These are phyloP conservation scores for Sebastolobus alascanus DNA, from an alignment of 2,797 vertebrate genomes.

Conservation along the genomic window DNA sequence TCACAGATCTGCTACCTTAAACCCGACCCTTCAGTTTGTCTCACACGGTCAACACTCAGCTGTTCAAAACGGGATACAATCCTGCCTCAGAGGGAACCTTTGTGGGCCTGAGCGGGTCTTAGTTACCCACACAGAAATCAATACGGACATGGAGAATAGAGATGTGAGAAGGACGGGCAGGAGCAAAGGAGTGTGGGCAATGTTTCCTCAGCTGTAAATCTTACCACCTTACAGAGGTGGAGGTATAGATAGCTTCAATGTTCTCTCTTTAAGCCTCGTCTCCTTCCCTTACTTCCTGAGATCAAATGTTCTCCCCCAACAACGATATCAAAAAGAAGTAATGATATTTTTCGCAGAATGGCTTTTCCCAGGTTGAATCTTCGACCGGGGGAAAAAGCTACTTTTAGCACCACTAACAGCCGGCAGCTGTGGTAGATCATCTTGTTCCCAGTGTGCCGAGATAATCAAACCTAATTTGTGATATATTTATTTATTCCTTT, in stretches of 20 bases:
- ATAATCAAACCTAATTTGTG: constrained; percentile 35
- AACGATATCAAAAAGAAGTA: constrained; percentile 25
- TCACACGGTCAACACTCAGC: constrained; percentile 8
- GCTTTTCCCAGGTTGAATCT: constrained; percentile 21
- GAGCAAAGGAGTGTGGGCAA: constrained; percentile 50
- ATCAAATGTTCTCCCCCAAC: constrained; percentile 26
- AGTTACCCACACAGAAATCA: constrained; percentile 74
- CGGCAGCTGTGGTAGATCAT: constrained; percentile 6
- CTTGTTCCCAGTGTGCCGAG: constrained; percentile 12
- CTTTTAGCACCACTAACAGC: constrained; percentile 15
- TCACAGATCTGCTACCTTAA: constrained; percentile 13
- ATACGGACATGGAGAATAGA: constrained; percentile 57
- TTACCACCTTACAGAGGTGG: constrained; percentile 32
- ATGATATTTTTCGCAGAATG: constrained; percentile 29
- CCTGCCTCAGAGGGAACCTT: constrained; percentile 29
- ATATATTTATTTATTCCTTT: constrained; percentile 49
- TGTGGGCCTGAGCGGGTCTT: constrained; percentile 38
- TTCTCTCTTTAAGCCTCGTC: not conserved
- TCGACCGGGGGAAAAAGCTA: not conserved
- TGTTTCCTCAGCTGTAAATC: constrained; percentile 42
- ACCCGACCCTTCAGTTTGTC: constrained; percentile 9
- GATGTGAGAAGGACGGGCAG: constrained; percentile 35
- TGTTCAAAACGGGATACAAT: constrained; percentile 34
- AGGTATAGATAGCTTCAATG: constrained; percentile 29
- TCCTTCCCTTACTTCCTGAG: not conserved